Evolutionary conservation across 2,113 vertebrate species (phyloP), one percentile per base, ranked within the genome.

Genomic region (Macaca mulatta): DNA sequence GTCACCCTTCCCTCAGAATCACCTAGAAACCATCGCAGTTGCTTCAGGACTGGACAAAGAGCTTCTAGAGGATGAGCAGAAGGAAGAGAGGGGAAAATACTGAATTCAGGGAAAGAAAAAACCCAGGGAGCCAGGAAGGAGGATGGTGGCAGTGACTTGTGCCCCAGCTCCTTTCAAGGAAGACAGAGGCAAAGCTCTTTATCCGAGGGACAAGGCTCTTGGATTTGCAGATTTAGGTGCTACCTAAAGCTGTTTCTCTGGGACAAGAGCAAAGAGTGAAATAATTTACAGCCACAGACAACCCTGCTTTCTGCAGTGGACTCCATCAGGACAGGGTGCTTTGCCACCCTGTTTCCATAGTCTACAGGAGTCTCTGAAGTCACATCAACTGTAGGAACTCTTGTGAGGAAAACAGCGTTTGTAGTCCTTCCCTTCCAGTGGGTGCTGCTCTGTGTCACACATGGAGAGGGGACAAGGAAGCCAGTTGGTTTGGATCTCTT

Each of bases 121-220:
- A 27, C 25, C 32, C 57, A 18, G 69, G 50, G 52, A 78, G 38
- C 18, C 8, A 6, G 50, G 52, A 38, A 52, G 30, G 22, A 20
- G 38, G 6, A 3, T 20, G 13, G n/a, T 7, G 2, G 13, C 14
- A 3, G 18, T 32, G 40, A 5, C 0, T 9, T n/a, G 5, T 27
- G 17, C 16, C 18, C 25, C 18, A 22, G 16, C 8, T 32, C 50
- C 23, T 64, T 43, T 64, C 0, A 0, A 35, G 81, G 2, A 72
- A n/a, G 72, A 40, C 8, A 67, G 30, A 74, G 17, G 59, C 59
- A 55, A 61, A 35, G 13, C 17, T 50, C 61, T 43, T 83, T 43
- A 4, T 50, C 59, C 52, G 32, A 30, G 30, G 20, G 48, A 0
- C 2, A 35, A 16, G 43, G 32, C 8, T 8, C 25, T 4, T 45